Conservation (phyloP, 2,113 vertebrate genomes). For the Thermophis baileyi region DNA sequence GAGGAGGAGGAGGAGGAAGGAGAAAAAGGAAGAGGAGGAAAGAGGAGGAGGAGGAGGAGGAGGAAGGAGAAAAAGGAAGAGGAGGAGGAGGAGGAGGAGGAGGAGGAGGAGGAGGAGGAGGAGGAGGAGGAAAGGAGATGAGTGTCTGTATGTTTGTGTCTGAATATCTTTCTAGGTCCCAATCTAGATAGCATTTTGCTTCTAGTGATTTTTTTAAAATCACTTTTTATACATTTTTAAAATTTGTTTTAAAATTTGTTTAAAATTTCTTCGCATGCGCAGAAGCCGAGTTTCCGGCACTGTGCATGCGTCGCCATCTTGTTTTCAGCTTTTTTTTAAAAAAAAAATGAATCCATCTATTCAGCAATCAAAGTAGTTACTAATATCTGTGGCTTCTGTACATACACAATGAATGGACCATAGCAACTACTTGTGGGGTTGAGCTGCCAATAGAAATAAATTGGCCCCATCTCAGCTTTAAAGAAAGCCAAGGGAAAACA, state of each 20-base stretch:
- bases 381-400: not conserved
- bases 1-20: too few species aligned
- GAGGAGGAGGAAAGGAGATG: not conserved
- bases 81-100: too few species aligned
- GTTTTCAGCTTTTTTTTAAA: too few species aligned
- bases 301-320: too few species aligned
- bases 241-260: too few species aligned
- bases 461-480: not conserved
- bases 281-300: too few species aligned
- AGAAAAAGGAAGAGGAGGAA: too few species aligned
- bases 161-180: not conserved
- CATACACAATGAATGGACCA: not conserved
- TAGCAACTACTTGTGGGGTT: not conserved
- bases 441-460: not conserved
- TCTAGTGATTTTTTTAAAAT: not conserved
- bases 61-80: too few species aligned
- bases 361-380: not conserved
- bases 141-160: not conserved
- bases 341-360: not conserved
- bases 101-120: not conserved
- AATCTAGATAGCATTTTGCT: not conserved
- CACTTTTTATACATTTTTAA: not conserved
- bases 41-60: too few species aligned
- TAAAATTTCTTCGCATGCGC: too few species aligned
- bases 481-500: not conserved